phyloP scores from a whole-genome alignment of 1,140 invertebrate genomes.

The Danaus plexippus region DNA sequence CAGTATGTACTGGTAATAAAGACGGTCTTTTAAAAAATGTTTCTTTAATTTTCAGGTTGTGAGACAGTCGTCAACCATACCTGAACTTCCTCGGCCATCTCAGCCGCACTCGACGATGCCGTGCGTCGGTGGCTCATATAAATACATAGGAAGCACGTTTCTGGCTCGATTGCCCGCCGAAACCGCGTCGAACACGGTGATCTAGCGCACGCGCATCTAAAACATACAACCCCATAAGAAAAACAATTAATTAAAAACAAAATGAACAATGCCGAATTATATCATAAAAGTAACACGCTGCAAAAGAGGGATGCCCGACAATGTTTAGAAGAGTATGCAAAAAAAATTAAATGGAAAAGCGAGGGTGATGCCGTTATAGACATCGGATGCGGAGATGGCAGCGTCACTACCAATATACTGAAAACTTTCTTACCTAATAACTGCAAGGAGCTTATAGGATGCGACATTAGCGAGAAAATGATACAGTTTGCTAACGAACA shows the following conservation, averaged over 20 bases:
- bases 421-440: constrained; percentile 75
- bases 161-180: constrained; percentile 39
- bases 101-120: constrained; percentile 28
- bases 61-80: constrained; percentile 7
- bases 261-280: constrained; percentile 78
- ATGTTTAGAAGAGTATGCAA: constrained; percentile 77
- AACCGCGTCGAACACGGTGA: constrained; percentile 42
- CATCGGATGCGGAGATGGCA: constrained; percentile 85
- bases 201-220: constrained; percentile 34
- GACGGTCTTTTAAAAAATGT: too few species aligned
- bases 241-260: constrained; percentile 23
- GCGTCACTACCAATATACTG: constrained; percentile 79
- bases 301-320: constrained; percentile 79
- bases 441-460: constrained; percentile 71
- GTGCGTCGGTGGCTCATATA: constrained; percentile 41
- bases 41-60: constrained; percentile 20
- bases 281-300: constrained; percentile 75
- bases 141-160: constrained; percentile 44
- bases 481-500: constrained; percentile 75
- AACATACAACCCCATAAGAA: constrained; percentile 23
- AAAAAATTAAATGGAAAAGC: constrained; percentile 73
- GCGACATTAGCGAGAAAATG: constrained; percentile 82
- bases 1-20: too few species aligned
- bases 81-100: constrained; percentile 18
- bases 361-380: constrained; percentile 76